Evolutionary conservation across 2,888 invertebrate genomes (phyloP), one percentile per base, ranked within the genome.

Genomic region (Pristionchus arcanus): DNA sequence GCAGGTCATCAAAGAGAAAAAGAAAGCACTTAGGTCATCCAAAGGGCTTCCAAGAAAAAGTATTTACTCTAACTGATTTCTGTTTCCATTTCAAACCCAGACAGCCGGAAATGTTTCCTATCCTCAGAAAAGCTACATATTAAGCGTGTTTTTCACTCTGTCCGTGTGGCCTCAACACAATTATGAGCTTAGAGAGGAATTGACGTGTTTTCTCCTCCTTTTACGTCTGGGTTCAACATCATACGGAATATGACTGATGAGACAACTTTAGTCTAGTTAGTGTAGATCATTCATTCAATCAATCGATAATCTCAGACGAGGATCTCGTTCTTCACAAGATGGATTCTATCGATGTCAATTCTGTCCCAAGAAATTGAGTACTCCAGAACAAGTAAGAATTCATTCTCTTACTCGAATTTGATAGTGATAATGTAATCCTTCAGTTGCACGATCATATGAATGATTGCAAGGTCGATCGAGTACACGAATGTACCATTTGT

Each of bases 401-500:
- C n/a, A 9, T 28, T 28, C 31, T 68, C 7, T 68, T n/a, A 16
- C 1, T 5, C 16, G 7, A 16, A 28, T n/a, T 9, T 31, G 28
- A 68, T 42, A 42, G 42, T 49, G 42, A 25, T 16, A 71, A 71
- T 21, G 19, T 49, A 21, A 31, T 59, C 5, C 90, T 94, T 91
- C 91, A 94, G 94, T 91, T 94, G 66, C 92, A 94, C 59, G 86
- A 90, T 9, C 95, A 95, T 91, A 93, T 93, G 92, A 90, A 89
- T 31, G 94, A 93, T 28, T 95, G 95, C 88, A 93, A 93, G 13
- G 34, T 92, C 89, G 90, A 92, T 37, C 91, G 95, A 19, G 83
- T 91, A 25, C 94, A 94, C 92, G 93, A 93, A 77, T 95, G 95
- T 89, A 88, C 90, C 31, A 92, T 92, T 21, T 95, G 95, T 86